Conservation (phyloP, 1,140 invertebrate genomes). For the Dendrolimus punctatus region DNA sequence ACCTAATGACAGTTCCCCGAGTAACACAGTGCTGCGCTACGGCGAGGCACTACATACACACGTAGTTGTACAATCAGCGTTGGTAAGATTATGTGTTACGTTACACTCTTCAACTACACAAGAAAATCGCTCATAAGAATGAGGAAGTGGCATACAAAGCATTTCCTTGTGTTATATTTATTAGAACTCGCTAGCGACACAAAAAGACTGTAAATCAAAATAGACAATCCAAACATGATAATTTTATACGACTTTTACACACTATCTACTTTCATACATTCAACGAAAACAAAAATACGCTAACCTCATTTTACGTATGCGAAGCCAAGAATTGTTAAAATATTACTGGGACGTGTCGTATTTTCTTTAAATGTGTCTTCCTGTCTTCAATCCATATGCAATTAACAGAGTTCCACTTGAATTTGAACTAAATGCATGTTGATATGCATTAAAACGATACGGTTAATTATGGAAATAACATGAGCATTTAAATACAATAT, state of each 20-base stretch:
- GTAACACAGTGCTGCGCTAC: conserved; percentile 28
- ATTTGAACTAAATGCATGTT: conserved; percentile 60
- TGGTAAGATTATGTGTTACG: neutral
- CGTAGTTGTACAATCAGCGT: neutral
- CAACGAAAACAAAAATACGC: too few species aligned
- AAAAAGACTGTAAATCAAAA: too few species aligned
- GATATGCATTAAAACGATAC: conserved; percentile 2
- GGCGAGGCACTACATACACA: conserved; percentile 15
- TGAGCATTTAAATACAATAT: too few species aligned
- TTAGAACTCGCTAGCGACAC: conserved; percentile 36
- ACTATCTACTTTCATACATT: too few species aligned
- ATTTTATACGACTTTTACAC: too few species aligned
- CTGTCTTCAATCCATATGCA: conserved; percentile 26
- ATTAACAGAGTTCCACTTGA: conserved; percentile 37
- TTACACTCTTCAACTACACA: conserved; percentile 35
- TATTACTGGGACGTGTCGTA: neutral
- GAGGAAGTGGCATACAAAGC: conserved; percentile 44
- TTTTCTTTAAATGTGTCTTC: neutral
- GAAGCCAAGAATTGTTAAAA: neutral
- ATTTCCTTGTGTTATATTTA: conserved; percentile 64
- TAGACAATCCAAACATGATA: too few species aligned
- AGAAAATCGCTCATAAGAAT: conserved; percentile 41
- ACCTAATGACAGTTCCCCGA: neutral
- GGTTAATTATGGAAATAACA: neutral
- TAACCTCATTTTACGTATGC: too few species aligned